Evolutionary conservation across 2,797 vertebrate species (phyloP).

Genomic region (Iguana delicatissima): DNA sequence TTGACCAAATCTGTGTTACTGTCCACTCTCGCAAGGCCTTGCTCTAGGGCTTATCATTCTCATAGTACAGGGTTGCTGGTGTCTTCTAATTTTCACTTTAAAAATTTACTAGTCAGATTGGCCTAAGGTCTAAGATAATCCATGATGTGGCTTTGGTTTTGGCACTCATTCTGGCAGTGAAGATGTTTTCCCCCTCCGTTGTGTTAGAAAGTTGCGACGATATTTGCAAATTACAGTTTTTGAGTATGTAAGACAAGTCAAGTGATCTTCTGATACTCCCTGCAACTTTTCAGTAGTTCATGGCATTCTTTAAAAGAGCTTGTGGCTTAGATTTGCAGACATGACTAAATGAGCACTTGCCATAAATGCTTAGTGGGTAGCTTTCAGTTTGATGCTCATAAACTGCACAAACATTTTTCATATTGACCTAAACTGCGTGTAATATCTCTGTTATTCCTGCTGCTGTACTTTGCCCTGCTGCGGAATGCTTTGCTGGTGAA

Average conservation of each 20-base stretch:
- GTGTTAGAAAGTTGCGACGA: not conserved
- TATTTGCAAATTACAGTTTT: not conserved
- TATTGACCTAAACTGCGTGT: constrained; percentile 51
- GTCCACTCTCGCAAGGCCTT: not conserved
- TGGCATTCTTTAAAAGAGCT: not conserved
- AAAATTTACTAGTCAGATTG: not conserved
- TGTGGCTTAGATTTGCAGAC: not conserved
- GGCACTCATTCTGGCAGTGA: not conserved
- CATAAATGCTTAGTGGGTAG: not conserved
- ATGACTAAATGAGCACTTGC: not conserved
- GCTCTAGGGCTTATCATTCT: not conserved
- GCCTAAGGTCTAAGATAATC: not conserved
- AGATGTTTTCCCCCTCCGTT: not conserved
- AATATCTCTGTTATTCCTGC: constrained; percentile 25
- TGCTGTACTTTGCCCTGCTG: constrained; percentile 61
- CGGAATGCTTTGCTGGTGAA: constrained; percentile 50
- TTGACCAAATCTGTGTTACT: not conserved
- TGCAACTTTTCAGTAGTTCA: not conserved
- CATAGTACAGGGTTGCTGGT: not conserved
- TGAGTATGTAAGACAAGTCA: not conserved
- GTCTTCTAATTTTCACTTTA: not conserved
- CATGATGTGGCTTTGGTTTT: not conserved
- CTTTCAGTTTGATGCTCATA: not conserved
- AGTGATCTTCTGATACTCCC: not conserved
- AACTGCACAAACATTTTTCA: not conserved